Evolutionary conservation across 2,113 vertebrate species (phyloP).

Genomic region (Crypturellus undulatus): DNA sequence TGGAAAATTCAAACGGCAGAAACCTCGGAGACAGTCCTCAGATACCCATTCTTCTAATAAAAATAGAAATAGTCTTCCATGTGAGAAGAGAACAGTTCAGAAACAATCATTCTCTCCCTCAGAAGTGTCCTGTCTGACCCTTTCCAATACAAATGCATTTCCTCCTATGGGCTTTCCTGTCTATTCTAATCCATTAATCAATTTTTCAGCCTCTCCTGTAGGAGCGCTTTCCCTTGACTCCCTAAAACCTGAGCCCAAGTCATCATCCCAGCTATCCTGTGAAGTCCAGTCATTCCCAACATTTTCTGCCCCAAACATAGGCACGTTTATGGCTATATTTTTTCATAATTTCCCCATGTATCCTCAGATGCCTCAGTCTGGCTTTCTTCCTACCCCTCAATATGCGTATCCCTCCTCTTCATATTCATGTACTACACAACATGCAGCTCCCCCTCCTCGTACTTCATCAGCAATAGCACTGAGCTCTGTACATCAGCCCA

Average conservation of each 20-base stretch:
- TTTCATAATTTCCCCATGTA: conserved; percentile 77
- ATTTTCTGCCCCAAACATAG: conserved; percentile 64
- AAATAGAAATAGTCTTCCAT: conserved; percentile 38
- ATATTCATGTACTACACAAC: background rate
- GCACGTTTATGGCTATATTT: conserved; percentile 80
- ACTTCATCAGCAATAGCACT: background rate
- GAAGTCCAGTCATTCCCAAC: conserved; percentile 44
- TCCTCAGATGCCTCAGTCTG: conserved; percentile 50
- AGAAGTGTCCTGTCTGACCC: conserved; percentile 64
- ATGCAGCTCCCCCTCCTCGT: background rate
- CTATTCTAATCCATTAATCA: conserved; percentile 45
- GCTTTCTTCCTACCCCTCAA: conserved; percentile 46
- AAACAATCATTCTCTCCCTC: conserved; percentile 69
- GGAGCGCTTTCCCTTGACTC: background rate
- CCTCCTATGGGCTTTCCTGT: conserved; percentile 69
- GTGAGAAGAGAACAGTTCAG: background rate
- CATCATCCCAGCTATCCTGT: background rate
- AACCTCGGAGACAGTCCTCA: conserved; percentile 70
- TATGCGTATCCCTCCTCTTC: conserved; percentile 5
- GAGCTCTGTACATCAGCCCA: background rate
- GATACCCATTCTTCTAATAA: conserved; percentile 66
- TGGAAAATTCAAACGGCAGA: conserved; percentile 81
- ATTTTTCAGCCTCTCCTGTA: conserved; percentile 13
- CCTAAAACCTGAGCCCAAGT: background rate
- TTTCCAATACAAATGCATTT: conserved; percentile 21